A percentile compares a stretch with the other conserved stretches of the same genome.
phyloP scores from a whole-genome alignment of 2,888 invertebrate genomes.

The Apamea epomidion region DNA sequence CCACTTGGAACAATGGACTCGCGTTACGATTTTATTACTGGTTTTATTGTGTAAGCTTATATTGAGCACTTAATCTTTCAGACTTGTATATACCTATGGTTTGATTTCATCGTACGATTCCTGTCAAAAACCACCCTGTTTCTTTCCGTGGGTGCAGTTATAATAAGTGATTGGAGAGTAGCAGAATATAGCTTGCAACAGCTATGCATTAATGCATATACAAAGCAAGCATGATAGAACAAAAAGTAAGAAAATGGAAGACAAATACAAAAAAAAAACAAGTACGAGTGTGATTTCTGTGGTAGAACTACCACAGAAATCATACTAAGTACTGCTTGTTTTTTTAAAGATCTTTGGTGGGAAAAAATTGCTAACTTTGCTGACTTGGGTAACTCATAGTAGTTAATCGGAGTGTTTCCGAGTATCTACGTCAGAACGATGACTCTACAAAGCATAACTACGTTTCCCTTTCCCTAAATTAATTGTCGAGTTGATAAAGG shows the following conservation, averaged over 20 bases:
- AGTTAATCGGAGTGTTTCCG: neutral
- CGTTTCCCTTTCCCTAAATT: neutral
- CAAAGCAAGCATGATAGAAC: neutral
- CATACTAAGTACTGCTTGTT: no score
- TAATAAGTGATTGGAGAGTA: no score
- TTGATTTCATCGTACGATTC: neutral
- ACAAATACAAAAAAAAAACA: no score
- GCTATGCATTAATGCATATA: neutral
- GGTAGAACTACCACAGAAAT: no score
- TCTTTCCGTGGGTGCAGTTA: neutral
- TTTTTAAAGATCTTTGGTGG: neutral
- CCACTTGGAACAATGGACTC: constrained; percentile 45
- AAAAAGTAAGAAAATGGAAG: no score
- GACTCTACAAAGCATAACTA: neutral
- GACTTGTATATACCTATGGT: neutral
- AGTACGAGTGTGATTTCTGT: no score
- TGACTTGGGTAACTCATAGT: neutral
- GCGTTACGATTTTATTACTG: constrained; percentile 50
- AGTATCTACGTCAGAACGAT: neutral
- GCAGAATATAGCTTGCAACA: neutral
- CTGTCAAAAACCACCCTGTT: neutral
- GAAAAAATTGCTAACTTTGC: neutral
- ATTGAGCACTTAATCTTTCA: constrained; percentile 33
- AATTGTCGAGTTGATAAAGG: neutral
- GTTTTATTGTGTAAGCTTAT: constrained; percentile 52